Base-by-base conservation (phyloP, 2,888 invertebrate genomes). In the Slavum lentiscoides region DNA sequence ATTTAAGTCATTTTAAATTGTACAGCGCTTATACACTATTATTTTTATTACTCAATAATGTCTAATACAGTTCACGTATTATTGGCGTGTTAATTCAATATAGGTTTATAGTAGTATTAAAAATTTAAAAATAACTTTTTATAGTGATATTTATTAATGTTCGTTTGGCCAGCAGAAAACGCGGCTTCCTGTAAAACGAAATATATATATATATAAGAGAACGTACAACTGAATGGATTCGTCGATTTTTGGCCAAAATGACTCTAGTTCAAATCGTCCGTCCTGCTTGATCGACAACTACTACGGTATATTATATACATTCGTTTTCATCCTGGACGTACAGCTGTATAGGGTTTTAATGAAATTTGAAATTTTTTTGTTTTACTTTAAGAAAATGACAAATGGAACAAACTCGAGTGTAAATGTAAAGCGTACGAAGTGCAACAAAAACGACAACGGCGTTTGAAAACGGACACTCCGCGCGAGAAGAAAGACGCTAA, bases 401-500 rank as follows among this genome's bases (percentile, higher is more conserved):
- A 43, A 53, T 69, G 72, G 49, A 53, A n/a, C 0, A 23, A 30
- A 0, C 9, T 9, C 9, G 64, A 55, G 19, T 55, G 70, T 19
- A 72, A 64, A 13, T 49, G 21, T 59, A 74, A 74, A 39, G n/a
- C 23, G 17, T 23, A 58, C 43, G 61, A 55, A 11, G 53, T 49
- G 15, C 59, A 59, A 30, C 59, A 37, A 2, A 37, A 11, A 4
- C 69, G 49, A 55, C 23, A 66, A 4, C 68, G 80, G 23, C 72
- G 72, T 43, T 66, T 72, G 43, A 72, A 80, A 19, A 72, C 43
- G 6, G 70, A 70, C 23, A 80, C 58, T 58, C 70, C 80, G 5
- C 37, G 64, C 17, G 80, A 80, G 19, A 64, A 72, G 9, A 83
- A 75, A 81, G 82, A 82, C 74, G 68, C 39, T 0, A 67, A 61